Percentiles rank a stretch among this genome's conserved stretches.
Conservation (phyloP, 2,888 invertebrate species). For the Latrodectus elegans region DNA sequence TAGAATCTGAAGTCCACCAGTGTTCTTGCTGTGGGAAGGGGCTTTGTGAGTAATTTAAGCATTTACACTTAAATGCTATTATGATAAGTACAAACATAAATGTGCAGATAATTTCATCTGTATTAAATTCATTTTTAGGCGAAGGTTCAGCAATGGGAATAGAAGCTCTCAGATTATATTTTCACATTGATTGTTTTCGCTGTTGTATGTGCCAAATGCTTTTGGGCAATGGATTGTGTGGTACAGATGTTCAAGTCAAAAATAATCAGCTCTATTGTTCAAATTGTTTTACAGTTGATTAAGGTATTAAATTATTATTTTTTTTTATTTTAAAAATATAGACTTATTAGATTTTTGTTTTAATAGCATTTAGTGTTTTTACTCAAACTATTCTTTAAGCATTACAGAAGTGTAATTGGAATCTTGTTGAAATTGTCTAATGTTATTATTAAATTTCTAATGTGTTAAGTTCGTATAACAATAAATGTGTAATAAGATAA, state of each 20-base stretch:
- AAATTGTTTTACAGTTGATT: slow-evolving; percentile 97
- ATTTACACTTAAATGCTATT: neutral
- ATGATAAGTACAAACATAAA: neutral
- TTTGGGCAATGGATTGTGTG: slow-evolving; percentile 93
- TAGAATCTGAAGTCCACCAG: slow-evolving; percentile 51
- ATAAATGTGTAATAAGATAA: too few relatives aligned
- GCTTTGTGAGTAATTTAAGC: slow-evolving; percentile 41
- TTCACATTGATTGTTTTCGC: slow-evolving; percentile 98
- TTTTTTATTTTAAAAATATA: too few relatives aligned
- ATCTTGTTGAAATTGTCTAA: too few relatives aligned
- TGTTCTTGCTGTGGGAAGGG: slow-evolving; percentile 57
- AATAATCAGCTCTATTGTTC: slow-evolving; percentile 94
- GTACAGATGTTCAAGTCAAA: slow-evolving; percentile 97
- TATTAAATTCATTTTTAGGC: slow-evolving; percentile 78
- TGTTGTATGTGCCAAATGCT: slow-evolving; percentile 95
- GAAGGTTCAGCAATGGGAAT: slow-evolving; percentile 99
- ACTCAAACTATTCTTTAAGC: too few relatives aligned
- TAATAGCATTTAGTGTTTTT: too few relatives aligned
- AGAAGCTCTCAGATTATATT: slow-evolving; percentile 93
- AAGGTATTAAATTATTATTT: slow-evolving; percentile 79
- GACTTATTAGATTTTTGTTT: too few relatives aligned
- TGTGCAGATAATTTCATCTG: neutral
- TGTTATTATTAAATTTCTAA: too few relatives aligned
- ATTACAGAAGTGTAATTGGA: too few relatives aligned
- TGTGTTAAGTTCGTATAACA: too few relatives aligned